phyloP scores from a whole-genome alignment of 2,113 vertebrate genomes.

The Ceyx melanurus region DNA sequence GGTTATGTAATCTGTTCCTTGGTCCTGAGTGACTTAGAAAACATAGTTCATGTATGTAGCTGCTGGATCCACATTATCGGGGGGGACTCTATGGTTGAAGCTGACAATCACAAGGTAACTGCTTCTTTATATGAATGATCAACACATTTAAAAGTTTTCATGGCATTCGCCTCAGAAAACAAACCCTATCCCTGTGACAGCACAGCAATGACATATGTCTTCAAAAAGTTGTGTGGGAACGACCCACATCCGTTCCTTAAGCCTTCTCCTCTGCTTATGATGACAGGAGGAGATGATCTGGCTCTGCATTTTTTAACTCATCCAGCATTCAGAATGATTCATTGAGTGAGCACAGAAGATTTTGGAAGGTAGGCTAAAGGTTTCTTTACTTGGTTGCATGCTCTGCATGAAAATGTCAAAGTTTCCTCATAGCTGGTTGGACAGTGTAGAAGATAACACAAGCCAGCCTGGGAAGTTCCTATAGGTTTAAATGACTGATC shows the following conservation, averaged over 20 bases:
- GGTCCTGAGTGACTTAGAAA: neutral
- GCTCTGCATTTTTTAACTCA: neutral
- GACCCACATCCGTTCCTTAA: neutral
- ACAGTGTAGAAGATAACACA: neutral
- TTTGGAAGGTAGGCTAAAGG: neutral
- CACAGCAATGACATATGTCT: neutral
- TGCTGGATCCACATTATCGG: fast-evolving
- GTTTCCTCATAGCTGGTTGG: neutral
- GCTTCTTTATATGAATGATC: neutral
- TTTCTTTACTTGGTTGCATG: neutral
- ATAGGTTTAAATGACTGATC: neutral
- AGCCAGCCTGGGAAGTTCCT: neutral
- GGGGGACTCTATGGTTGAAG: neutral
- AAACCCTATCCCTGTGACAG: neutral
- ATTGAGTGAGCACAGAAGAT: neutral
- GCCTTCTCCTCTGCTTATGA: neutral
- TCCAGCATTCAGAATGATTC: slow-evolving; percentile 2
- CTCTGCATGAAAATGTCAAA: neutral
- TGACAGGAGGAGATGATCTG: neutral
- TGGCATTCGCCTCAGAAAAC: neutral
- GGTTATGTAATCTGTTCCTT: neutral
- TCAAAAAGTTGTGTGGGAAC: neutral
- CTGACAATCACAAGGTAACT: neutral
- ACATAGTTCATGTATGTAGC: neutral
- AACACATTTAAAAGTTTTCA: neutral